Conservation (phyloP, 2,113 vertebrate genomes). For the Notarius quadriscutis region DNA sequence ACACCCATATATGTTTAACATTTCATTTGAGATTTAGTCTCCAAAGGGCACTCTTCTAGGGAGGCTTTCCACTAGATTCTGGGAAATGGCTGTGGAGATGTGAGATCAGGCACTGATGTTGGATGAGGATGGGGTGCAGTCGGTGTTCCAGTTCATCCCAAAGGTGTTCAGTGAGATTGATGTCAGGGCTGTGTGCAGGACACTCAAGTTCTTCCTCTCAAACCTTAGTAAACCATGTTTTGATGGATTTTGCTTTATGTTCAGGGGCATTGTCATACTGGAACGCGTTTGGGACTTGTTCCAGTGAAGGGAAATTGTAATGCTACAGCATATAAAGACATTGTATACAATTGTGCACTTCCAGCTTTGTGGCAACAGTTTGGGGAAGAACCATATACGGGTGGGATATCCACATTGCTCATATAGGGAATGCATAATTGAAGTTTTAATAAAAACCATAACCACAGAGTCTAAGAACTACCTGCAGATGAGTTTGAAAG, state of each 20-base stretch:
- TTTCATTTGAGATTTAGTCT: neutral
- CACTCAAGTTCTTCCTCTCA: too few species aligned
- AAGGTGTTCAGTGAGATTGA: too few species aligned
- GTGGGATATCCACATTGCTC: too few species aligned
- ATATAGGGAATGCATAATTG: neutral
- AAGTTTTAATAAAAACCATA: neutral
- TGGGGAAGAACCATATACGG: too few species aligned
- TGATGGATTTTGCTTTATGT: neutral
- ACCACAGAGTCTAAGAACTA: neutral
- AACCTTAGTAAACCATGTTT: neutral
- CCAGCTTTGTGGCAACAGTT: too few species aligned
- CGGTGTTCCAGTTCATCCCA: too few species aligned
- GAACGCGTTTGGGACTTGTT: neutral
- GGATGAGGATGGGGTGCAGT: too few species aligned
- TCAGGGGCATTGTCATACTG: neutral
- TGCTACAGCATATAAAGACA: too few species aligned
- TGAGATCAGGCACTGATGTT: neutral
- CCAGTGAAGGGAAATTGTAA: too few species aligned
- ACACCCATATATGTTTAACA: neutral
- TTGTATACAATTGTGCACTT: too few species aligned
- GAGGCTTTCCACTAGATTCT: neutral
- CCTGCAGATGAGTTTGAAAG: neutral
- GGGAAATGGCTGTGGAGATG: neutral
- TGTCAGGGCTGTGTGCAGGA: neutral
- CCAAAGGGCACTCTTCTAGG: neutral